Evolutionary conservation across 2,113 vertebrate species (phyloP).

Genomic region (Apodemus speciosus): DNA sequence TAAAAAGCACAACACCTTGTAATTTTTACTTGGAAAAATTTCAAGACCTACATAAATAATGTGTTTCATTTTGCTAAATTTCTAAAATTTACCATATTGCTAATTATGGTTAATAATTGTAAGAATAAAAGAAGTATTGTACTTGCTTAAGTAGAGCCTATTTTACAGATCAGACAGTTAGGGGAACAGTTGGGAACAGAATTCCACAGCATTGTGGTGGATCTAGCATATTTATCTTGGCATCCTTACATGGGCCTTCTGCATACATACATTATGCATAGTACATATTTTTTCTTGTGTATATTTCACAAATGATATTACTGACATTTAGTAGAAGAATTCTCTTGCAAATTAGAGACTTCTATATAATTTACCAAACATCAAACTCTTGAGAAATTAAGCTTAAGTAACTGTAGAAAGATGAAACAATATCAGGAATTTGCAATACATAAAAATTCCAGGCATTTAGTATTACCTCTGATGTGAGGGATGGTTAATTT

Average conservation of each 20-base stretch:
- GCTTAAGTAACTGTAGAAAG: not conserved
- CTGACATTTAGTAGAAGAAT: not conserved
- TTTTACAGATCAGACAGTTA: not conserved
- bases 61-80: slow-evolving; percentile 18
- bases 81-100: not conserved
- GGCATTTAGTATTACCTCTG: not conserved
- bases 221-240: not conserved
- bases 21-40: slow-evolving; percentile 35
- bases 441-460: not conserved
- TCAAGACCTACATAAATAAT: slow-evolving; percentile 9
- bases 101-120: slow-evolving; percentile 57
- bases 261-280: not conserved
- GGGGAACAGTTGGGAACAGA: not conserved
- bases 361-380: not conserved
- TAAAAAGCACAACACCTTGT: slow-evolving; percentile 2
- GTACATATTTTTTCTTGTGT: not conserved
- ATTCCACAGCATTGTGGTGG: not conserved
- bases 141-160: not conserved
- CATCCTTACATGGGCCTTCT: not conserved
- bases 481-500: not conserved
- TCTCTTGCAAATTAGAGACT: not conserved
- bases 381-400: not conserved
- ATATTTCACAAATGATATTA: not conserved
- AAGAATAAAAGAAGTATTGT: not conserved
- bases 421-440: not conserved